Conservation (phyloP, 2,797 vertebrate species). For the Phoeniculus purpureus region DNA sequence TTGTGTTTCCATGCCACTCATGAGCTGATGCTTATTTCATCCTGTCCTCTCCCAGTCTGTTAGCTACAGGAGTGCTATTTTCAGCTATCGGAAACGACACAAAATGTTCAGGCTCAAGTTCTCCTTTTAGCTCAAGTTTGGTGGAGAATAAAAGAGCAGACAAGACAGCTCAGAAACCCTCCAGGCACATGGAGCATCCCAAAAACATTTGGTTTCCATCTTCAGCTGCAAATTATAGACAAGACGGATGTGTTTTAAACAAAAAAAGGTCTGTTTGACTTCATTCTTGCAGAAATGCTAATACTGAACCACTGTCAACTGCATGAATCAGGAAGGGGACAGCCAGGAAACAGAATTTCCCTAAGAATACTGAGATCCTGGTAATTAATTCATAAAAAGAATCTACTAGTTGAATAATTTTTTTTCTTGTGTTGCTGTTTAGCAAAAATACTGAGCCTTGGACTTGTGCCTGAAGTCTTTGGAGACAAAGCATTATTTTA, state of each 20-base stretch:
- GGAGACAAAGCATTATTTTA: slow-evolving; percentile 39
- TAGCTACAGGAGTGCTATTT: background rate
- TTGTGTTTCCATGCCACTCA: background rate
- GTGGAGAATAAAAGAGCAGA: slow-evolving; percentile 53
- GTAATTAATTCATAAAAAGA: slow-evolving; percentile 56
- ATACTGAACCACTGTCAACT: slow-evolving; percentile 58
- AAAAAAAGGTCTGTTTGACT: slow-evolving; percentile 67
- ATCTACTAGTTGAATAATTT: background rate
- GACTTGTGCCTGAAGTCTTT: slow-evolving; percentile 16
- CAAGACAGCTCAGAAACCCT: slow-evolving; percentile 63
- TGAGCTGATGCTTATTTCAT: background rate
- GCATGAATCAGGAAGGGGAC: slow-evolving; percentile 37
- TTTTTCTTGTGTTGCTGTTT: background rate
- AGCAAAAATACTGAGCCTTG: slow-evolving; percentile 32
- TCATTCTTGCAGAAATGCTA: slow-evolving; percentile 71
- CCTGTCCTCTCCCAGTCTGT: background rate
- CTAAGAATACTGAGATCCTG: slow-evolving; percentile 56
- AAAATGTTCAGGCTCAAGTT: background rate
- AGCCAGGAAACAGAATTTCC: slow-evolving; percentile 63
- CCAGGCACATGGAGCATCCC: slow-evolving; percentile 42
- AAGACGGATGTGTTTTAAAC: slow-evolving; percentile 66
- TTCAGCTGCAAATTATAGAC: slow-evolving; percentile 61
- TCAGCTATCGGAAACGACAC: slow-evolving; percentile 34
- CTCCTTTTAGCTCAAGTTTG: slow-evolving; percentile 43
- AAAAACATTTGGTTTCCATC: slow-evolving; percentile 75